A percentile compares a stretch with the other conserved stretches of the same genome.
These are phyloP conservation scores for Campylorhamphus procurvoides DNA, from an alignment of 2,113 vertebrate species.

Conservation along the genomic window DNA sequence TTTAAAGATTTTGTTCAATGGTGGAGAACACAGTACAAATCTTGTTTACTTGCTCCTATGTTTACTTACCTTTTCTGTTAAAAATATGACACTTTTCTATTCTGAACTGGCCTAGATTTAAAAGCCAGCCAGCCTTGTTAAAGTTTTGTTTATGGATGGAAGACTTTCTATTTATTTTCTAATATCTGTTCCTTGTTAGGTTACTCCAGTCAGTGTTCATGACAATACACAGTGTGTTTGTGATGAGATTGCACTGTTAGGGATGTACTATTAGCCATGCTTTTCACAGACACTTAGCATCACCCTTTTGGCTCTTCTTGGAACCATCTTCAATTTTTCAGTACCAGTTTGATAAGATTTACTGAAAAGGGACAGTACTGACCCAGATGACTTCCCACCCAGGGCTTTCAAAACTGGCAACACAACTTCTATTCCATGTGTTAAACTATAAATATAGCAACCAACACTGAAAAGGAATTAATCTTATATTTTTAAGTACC, in stretches of 20 bases:
- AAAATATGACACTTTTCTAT: background rate
- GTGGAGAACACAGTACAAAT: conserved; percentile 13
- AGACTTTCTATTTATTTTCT: conserved; percentile 5
- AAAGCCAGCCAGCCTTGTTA: background rate
- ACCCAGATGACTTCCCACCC: background rate
- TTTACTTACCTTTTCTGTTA: background rate
- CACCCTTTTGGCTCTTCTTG: background rate
- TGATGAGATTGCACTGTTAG: background rate
- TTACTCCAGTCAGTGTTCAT: background rate
- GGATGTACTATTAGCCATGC: background rate
- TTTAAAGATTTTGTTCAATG: conserved; percentile 42
- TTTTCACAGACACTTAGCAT: conserved; percentile 1
- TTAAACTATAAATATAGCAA: background rate
- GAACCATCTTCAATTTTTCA: background rate
- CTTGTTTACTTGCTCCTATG: background rate
- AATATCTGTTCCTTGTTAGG: background rate
- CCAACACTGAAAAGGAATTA: background rate
- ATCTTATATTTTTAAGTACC: background rate
- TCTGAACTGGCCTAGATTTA: background rate
- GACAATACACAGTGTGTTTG: background rate
- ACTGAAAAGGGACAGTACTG: background rate
- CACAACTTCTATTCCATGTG: background rate
- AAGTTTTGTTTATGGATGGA: background rate
- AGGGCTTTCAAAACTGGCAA: background rate
- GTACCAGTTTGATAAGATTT: background rate